Evolutionary conservation across 2,113 vertebrate genomes (phyloP), one percentile per base, ranked within the genome.

Genomic region (Sturnira hondurensis): DNA sequence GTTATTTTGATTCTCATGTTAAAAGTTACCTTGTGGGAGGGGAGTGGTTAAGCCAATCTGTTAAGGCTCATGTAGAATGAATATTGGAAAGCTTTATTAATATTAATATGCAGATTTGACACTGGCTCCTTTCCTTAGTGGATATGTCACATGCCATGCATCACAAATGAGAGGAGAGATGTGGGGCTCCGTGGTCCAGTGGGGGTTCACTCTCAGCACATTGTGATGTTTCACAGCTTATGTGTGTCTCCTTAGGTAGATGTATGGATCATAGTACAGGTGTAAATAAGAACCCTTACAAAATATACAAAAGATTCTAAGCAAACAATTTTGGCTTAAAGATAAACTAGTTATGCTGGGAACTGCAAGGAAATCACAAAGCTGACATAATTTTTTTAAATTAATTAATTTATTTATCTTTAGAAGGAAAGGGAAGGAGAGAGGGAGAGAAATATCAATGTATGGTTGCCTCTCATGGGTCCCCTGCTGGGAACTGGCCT

Each of bases 281-380:
- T 63, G 56, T 88, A 50, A 91, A 67, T 16, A 50, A 54, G 15
- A n/a, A 54, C 20, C 1, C 20, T 71, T 50, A 82, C 28, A 77
- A 92, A 86, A n/a, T 54, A 58, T 33, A 80, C 20, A 58, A 61
- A 87, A 94, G 41, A 58, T 36, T 85, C 33, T 73, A 50, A 26
- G n/a, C 58, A 89, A 89, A 92, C 50, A 45, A 22, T 77, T 94
- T 91, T 84, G 26, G 54, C 33, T 81, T 86, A 17, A 87, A 87
- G 76, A 87, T 83, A 83, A 89, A 71, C 65, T 89, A 65, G 28
- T 73, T 50, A 73, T 86, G 56, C 33, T n/a, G 77, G 45, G 17
- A 85, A 89, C 76, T 73, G 88, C 17, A 73, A 70, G 38, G 33
- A 63, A 65, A 93, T 73, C n/a, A 19, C 50, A 87, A 77, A 68